Evolutionary conservation across 2,797 vertebrate genomes (phyloP).

Genomic region (Lepus oiostolus): DNA sequence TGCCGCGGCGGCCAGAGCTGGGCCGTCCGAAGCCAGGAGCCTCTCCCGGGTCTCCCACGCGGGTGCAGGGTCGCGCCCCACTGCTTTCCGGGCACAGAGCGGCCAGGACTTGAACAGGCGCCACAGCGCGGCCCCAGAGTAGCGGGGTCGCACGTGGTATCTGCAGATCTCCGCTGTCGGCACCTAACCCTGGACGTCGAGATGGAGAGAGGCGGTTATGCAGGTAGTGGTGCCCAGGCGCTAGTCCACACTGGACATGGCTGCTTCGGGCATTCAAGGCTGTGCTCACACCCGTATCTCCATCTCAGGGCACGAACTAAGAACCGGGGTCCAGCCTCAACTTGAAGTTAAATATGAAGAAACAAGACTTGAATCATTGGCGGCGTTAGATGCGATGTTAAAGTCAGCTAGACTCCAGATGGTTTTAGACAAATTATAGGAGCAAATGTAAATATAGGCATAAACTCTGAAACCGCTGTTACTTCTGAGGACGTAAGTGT

Average conservation of each 20-base stretch:
- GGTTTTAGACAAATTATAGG: not conserved
- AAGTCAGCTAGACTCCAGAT: constrained; percentile 1
- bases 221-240: not conserved
- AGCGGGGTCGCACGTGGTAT: not conserved
- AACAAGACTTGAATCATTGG: not conserved
- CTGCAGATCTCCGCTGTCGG: not conserved
- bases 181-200: constrained; percentile 16
- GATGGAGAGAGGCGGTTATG: not conserved
- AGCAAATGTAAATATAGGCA: not conserved
- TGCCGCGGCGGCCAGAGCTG: too few species aligned
- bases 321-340: not conserved
- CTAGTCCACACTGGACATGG: not conserved
- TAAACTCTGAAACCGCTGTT: constrained; percentile 38
- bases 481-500: not conserved
- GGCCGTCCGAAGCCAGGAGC: too few species aligned
- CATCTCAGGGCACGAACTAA: not conserved
- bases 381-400: not conserved
- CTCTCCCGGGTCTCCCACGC: too few species aligned
- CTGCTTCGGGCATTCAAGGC: not conserved
- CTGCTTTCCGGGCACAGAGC: too few species aligned
- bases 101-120: too few species aligned
- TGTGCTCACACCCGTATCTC: not conserved
- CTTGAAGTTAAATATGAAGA: constrained; percentile 20
- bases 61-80: too few species aligned
- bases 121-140: too few species aligned